Conservation (phyloP, 2,113 vertebrate genomes). For the Sigmodon hispidus region DNA sequence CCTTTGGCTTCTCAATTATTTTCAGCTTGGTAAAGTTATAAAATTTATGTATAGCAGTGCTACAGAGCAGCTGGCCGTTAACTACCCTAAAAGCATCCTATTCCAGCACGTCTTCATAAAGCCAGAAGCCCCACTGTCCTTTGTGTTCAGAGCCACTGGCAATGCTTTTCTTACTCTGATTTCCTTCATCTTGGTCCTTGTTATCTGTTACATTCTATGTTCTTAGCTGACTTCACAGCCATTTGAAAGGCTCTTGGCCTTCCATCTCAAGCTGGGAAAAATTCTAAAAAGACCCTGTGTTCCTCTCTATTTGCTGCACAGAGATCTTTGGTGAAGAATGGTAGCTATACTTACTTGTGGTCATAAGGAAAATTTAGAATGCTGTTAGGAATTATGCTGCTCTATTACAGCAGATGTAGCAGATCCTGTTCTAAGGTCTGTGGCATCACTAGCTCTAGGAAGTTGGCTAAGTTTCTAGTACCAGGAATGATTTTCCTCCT, state of each 20-base stretch:
- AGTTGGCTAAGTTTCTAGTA: neutral
- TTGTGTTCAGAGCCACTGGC: neutral
- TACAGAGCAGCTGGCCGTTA: neutral
- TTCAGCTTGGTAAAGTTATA: neutral
- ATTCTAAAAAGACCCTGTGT: neutral
- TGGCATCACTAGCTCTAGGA: neutral
- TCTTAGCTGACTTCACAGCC: neutral
- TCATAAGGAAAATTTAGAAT: neutral
- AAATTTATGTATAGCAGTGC: neutral
- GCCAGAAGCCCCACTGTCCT: neutral
- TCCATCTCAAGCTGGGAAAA: neutral
- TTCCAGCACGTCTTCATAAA: fast-evolving
- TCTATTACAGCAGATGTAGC: too few relatives aligned
- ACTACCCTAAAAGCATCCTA: neutral
- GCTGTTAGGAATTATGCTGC: neutral
- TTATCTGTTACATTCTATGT: neutral
- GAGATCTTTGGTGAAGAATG: neutral
- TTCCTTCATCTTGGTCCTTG: neutral
- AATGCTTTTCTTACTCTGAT: neutral
- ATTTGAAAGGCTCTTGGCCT: neutral
- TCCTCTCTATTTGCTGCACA: neutral
- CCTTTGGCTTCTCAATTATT: conserved; percentile 25
- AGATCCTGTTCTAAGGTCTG: neutral
- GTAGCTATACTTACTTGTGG: neutral
- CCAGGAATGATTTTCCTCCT: neutral